Conservation (phyloP, 2,797 vertebrate species). For the Diglossa cyanea region DNA sequence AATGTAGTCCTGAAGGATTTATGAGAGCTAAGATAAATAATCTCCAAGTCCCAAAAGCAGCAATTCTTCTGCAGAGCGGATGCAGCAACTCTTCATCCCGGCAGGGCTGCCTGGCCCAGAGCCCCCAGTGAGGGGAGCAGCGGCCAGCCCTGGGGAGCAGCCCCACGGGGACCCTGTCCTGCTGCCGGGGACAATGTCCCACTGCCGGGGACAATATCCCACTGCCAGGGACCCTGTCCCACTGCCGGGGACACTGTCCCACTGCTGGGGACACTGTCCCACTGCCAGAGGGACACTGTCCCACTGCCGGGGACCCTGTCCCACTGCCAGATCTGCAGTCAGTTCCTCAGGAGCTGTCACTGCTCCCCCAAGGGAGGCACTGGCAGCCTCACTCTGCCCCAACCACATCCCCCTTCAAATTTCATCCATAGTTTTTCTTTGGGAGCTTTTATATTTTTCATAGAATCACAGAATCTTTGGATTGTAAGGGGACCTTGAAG, state of each 20-base stretch:
- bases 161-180: not conserved
- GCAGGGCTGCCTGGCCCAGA: not conserved
- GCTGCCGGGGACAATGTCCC: too few species aligned
- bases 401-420: not conserved
- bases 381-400: not conserved
- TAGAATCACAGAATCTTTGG: not conserved
- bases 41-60: not conserved
- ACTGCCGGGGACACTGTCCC: too few species aligned
- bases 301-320: too few species aligned
- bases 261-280: too few species aligned
- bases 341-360: fast-evolving
- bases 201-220: too few species aligned
- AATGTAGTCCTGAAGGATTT: not conserved
- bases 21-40: not conserved
- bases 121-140: fast-evolving
- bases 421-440: not conserved
- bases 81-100: fast-evolving
- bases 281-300: too few species aligned
- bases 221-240: too few species aligned
- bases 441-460: fast-evolving
- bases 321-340: not conserved
- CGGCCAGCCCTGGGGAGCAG: fast-evolving
- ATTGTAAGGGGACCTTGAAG: not conserved
- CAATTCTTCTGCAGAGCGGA: not conserved
- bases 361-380: fast-evolving